phyloP scores from a whole-genome alignment of 2,113 vertebrate species.

The Salminus brasiliensis region DNA sequence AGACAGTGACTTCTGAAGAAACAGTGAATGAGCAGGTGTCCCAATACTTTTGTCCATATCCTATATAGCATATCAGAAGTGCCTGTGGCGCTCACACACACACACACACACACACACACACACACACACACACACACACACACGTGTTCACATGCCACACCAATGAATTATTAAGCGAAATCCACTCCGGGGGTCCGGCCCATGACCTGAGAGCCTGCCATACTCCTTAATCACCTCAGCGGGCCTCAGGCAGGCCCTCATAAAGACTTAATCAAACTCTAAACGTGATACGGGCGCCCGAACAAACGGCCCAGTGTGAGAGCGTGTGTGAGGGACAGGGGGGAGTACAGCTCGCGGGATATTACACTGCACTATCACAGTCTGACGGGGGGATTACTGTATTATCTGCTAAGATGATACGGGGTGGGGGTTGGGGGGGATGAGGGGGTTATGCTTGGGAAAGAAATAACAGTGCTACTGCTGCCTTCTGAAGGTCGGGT shows the following conservation, averaged over 20 bases:
- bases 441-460: background rate
- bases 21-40: no score
- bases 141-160: background rate
- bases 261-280: conserved; percentile 6
- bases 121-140: background rate
- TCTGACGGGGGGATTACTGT: background rate
- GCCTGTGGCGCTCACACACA: no score
- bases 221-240: background rate
- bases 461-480: background rate
- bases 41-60: no score
- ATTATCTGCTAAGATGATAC: background rate
- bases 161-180: conserved; percentile 7
- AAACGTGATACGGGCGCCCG: background rate
- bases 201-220: background rate
- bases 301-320: background rate
- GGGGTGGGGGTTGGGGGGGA: no score
- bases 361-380: background rate
- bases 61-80: no score
- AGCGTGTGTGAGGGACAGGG: background rate
- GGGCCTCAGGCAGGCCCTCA: background rate
- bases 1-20: no score
- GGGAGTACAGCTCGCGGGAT: background rate
- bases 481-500: no score
- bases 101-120: no score
- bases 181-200: background rate